Percentiles rank a stretch among this genome's conserved stretches.
Conservation (phyloP, 2,888 invertebrate species). For the Neoaliturus tenellus region DNA sequence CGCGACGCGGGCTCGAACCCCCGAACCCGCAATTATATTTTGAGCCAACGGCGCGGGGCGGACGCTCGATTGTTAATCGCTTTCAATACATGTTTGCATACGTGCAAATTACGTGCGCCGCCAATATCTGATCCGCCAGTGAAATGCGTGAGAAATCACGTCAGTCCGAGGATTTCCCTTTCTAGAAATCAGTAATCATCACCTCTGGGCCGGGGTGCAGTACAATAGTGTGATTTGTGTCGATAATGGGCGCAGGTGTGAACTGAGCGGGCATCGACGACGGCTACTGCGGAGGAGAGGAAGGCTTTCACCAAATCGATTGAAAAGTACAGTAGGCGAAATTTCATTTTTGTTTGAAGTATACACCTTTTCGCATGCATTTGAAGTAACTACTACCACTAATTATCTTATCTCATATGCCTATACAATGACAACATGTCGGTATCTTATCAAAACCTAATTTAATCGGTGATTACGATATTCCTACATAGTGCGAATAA, state of each 20-base stretch:
- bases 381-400: too few relatives aligned
- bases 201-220: too few relatives aligned
- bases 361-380: too few relatives aligned
- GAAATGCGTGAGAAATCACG: constrained; percentile 30
- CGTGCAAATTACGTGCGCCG: constrained; percentile 28
- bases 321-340: too few relatives aligned
- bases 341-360: too few relatives aligned
- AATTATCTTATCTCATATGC: too few relatives aligned
- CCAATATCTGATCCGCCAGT: constrained; percentile 20
- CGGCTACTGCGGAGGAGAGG: too few relatives aligned
- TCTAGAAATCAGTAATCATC: constrained; percentile 32
- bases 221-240: background rate
- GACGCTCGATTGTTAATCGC: background rate
- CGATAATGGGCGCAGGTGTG: background rate
- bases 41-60: background rate
- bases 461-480: too few relatives aligned
- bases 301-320: too few relatives aligned
- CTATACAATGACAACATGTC: too few relatives aligned
- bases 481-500: too few relatives aligned
- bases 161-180: constrained; percentile 11
- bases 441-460: too few relatives aligned
- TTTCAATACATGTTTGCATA: constrained; percentile 47
- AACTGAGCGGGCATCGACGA: background rate
- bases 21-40: constrained; percentile 9
- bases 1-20: background rate